Evolutionary conservation across 2,113 vertebrate genomes (phyloP), one percentile per base, ranked within the genome.

Genomic region (Grus americana): DNA sequence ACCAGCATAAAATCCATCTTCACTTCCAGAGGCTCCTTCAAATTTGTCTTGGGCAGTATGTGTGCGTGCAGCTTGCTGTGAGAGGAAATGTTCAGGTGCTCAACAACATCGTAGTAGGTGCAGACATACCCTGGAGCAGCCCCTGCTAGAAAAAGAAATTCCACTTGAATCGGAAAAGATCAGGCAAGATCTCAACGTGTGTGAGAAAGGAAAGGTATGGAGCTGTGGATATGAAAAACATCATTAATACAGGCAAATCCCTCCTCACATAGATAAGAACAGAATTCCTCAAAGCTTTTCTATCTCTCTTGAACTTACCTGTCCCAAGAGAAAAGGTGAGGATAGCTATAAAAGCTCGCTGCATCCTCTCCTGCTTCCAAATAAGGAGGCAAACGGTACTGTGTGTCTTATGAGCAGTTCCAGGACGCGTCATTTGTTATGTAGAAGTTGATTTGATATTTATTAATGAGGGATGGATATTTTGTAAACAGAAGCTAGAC

Each of bases 11-110:
- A 86, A 89, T 98, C 96, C 55, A 98, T 3, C 19, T 19, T 24
- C 34, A 98, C 95, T 2, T 59, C 16, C 27, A 98, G 83, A 7
- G 92, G 32, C 7, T 85, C 81, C 3, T 47, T 91, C 97, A 95
- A 94, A 92, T 97, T 74, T 8, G 16, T 79, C 67, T 98, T 98
- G 5, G 99, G 98, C 38, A 98, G 96, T 20, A 97, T 71, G 34
- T 93, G 78, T 0, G 79, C 4, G 4, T 98, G 92, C n/a, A 93
- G n/a, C 12, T 93, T 52, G n/a, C 96, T 50, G 2, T 68, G 42
- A 10, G 90, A 66, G 9, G 97, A 97, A 30, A 98, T 10, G 18
- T 98, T 98, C 20, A 99, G 84, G 71, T 99, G 55, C 10, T 96
- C 73, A 4, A 97, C 81, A 7, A 99, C 93, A 32, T 88, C 36